phyloP scores from a whole-genome alignment of 2,888 invertebrate genomes.

The Callimorpha dominula region DNA sequence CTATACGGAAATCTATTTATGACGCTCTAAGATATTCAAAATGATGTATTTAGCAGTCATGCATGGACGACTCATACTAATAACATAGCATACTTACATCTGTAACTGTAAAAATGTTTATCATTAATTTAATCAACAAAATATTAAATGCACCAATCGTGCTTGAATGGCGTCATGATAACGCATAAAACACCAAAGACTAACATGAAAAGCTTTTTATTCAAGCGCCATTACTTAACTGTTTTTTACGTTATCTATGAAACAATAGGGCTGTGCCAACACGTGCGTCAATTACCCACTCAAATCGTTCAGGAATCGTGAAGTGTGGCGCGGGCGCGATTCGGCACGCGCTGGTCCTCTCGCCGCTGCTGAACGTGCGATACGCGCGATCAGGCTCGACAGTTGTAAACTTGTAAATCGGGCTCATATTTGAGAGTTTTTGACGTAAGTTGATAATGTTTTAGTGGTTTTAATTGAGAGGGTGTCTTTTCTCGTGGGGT shows the following conservation, averaged over 20 bases:
- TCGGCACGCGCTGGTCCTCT: constrained; percentile 70
- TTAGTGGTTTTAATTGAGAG: constrained; percentile 44
- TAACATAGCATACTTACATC: background rate
- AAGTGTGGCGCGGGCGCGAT: constrained; percentile 60
- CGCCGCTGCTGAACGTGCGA: constrained; percentile 45
- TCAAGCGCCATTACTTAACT: constrained; percentile 38
- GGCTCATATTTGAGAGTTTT: constrained; percentile 42
- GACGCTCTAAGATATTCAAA: background rate
- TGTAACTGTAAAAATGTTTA: background rate
- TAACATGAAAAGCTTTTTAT: constrained; percentile 34
- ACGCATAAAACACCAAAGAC: constrained; percentile 5
- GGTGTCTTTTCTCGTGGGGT: constrained; percentile 39
- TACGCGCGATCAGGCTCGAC: constrained; percentile 56
- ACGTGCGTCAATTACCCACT: constrained; percentile 74
- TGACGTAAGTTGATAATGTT: constrained; percentile 48
- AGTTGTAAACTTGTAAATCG: constrained; percentile 46
- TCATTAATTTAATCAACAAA: background rate
- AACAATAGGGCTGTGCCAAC: constrained; percentile 57
- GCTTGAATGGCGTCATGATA: background rate
- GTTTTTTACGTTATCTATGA: constrained; percentile 51
- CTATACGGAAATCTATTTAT: too few relatives aligned
- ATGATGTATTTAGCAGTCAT: background rate
- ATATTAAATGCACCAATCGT: background rate
- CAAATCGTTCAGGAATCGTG: constrained; percentile 47
- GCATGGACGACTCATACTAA: background rate